Percentiles rank a stretch among this genome's conserved stretches.
Evolutionary conservation across 2,888 invertebrate genomes (phyloP).

Genomic region (Amphiduros pacificus): DNA sequence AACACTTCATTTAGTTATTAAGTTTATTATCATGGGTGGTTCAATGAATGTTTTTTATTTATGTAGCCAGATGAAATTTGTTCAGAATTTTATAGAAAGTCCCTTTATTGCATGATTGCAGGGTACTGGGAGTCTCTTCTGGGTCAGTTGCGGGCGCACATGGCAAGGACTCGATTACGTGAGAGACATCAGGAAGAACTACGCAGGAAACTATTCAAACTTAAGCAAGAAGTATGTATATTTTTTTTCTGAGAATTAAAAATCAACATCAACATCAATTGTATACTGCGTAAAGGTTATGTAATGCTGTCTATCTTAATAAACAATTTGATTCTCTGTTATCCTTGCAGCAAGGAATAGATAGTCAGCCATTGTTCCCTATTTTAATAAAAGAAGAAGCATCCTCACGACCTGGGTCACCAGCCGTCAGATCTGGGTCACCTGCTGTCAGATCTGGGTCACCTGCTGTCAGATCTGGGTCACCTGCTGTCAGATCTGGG

Average conservation of each 20-base stretch:
- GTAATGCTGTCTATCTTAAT: not conserved
- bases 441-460: too few relatives aligned
- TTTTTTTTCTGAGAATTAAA: too few relatives aligned
- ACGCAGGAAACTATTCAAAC: constrained; percentile 80
- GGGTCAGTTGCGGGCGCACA: constrained; percentile 94
- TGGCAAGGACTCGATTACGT: constrained; percentile 86
- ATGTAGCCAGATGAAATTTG: too few relatives aligned
- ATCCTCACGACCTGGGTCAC: not conserved
- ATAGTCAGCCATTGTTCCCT: constrained; percentile 57
- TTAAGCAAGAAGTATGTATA: constrained; percentile 65
- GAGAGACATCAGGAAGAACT: constrained; percentile 92
- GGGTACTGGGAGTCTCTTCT: constrained; percentile 96
- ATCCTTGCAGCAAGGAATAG: constrained; percentile 53
- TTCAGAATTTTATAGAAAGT: too few relatives aligned
- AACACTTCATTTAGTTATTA: too few relatives aligned
- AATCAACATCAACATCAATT: too few relatives aligned
- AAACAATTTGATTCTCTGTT: not conserved
- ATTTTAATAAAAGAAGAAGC: constrained; percentile 32
- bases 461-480: too few relatives aligned
- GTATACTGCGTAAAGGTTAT: not conserved
- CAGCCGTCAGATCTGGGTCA: too few relatives aligned
- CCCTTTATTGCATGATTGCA: constrained; percentile 22
- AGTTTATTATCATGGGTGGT: too few relatives aligned
- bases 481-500: too few relatives aligned
- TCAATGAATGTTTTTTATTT: too few relatives aligned